These are phyloP conservation scores for Doryteuthis pealeii DNA, from an alignment of 1,140 invertebrate genomes.

Conservation along the genomic window DNA sequence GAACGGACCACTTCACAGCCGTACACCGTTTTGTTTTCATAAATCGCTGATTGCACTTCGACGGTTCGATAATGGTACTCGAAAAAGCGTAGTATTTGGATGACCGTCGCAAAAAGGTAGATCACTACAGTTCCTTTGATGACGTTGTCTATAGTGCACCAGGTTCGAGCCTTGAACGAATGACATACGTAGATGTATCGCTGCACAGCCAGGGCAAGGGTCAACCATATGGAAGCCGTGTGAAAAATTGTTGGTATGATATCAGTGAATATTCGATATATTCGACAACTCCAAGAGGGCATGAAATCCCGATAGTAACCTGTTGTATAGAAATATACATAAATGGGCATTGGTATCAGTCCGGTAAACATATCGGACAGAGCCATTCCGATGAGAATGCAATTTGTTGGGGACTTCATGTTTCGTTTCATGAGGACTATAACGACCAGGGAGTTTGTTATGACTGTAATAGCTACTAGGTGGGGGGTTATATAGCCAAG, in stretches of 20 bases:
- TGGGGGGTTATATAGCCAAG: slow-evolving; percentile 75
- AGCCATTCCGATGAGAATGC: slow-evolving; percentile 79
- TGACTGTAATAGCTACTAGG: slow-evolving; percentile 82
- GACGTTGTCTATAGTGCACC: slow-evolving; percentile 84
- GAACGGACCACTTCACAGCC: slow-evolving; percentile 33
- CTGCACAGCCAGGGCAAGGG: slow-evolving; percentile 82
- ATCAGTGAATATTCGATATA: slow-evolving; percentile 65
- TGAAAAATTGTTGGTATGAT: slow-evolving; percentile 82
- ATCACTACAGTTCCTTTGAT: slow-evolving; percentile 76
- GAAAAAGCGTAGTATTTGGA: slow-evolving; percentile 78
- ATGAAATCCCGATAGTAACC: slow-evolving; percentile 72
- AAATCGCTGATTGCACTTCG: slow-evolving; percentile 68
- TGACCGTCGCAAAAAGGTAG: slow-evolving; percentile 72
- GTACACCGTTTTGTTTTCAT: slow-evolving; percentile 55
- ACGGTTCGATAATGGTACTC: slow-evolving; percentile 65
- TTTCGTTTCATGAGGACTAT: slow-evolving; percentile 70
- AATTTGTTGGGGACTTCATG: slow-evolving; percentile 72
- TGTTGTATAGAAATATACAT: slow-evolving; percentile 88
- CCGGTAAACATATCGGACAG: slow-evolving; percentile 90
- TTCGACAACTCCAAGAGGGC: slow-evolving; percentile 67
- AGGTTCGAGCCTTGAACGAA: slow-evolving; percentile 77
- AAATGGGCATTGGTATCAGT: slow-evolving; percentile 81
- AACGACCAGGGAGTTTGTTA: slow-evolving; percentile 84
- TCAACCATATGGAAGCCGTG: slow-evolving; percentile 87
- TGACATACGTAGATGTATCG: slow-evolving; percentile 89